phyloP scores from a whole-genome alignment of 1,140 invertebrate species.

The Nomia melanderi region DNA sequence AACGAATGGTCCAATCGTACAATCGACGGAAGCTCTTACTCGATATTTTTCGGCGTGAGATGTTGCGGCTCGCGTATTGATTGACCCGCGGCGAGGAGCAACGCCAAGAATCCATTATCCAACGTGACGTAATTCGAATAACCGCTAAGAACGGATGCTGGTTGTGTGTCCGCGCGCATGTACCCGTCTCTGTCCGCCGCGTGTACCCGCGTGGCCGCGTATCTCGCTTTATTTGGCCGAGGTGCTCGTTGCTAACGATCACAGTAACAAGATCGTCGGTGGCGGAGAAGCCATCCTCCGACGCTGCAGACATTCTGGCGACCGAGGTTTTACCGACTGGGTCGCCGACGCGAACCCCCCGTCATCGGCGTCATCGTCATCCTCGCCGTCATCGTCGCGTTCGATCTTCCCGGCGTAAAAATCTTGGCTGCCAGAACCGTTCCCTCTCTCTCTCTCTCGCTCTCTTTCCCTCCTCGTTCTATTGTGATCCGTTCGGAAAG shows the following conservation, averaged over 20 bases:
- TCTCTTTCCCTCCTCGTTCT: neutral
- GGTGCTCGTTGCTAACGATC: conserved; percentile 23
- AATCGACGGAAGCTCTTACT: too few species aligned
- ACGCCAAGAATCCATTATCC: neutral
- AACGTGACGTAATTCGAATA: neutral
- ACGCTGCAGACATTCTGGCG: conserved; percentile 61
- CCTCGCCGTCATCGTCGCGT: neutral
- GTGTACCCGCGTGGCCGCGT: neutral
- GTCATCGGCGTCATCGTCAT: neutral
- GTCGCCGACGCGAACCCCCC: conserved; percentile 25
- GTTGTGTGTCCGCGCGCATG: neutral
- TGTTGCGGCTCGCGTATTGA: too few species aligned
- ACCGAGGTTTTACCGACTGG: conserved; percentile 49
- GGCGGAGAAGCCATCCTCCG: conserved; percentile 20
- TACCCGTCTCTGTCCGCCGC: neutral
- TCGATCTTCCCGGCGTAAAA: conserved; percentile 23
- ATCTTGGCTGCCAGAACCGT: conserved; percentile 43
- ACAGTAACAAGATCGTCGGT: conserved; percentile 26
- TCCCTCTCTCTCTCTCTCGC: too few species aligned
- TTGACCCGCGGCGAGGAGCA: too few species aligned
- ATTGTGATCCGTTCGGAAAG: conserved; percentile 3
- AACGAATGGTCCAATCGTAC: too few species aligned
- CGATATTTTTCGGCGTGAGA: too few species aligned
- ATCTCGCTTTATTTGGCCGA: conserved; percentile 42
- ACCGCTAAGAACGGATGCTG: neutral